A percentile compares a stretch with the other conserved stretches of the same genome.
Evolutionary conservation across 1,140 invertebrate species (phyloP).

Genomic region (Pseudomyrmex gracilis): DNA sequence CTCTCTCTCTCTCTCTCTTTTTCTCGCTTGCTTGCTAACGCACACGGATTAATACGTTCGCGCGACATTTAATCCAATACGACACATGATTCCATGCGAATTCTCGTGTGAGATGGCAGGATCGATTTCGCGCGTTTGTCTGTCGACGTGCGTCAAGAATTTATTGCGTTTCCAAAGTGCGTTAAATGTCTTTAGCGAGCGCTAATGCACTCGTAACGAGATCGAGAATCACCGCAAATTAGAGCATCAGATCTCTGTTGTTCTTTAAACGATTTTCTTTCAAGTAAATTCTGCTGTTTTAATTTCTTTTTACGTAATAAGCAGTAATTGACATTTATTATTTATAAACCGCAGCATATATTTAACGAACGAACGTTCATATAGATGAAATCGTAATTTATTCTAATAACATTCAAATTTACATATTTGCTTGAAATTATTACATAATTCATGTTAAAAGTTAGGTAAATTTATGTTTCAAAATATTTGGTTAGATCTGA

Average conservation of each 20-base stretch:
- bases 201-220: slow-evolving; percentile 1
- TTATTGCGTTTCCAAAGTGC: slow-evolving; percentile 41
- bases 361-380: too few species aligned
- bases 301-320: background rate
- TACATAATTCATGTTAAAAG: background rate
- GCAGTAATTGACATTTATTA: too few species aligned
- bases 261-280: background rate
- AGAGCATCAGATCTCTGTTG: background rate
- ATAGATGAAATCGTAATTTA: too few species aligned
- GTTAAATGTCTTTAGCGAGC: background rate
- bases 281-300: background rate
- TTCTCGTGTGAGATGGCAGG: slow-evolving; percentile 1
- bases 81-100: slow-evolving; percentile 5
- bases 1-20: too few species aligned
- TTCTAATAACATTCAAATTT: background rate
- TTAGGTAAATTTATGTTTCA: background rate
- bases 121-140: slow-evolving; percentile 19
- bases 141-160: background rate
- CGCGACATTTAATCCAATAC: slow-evolving; percentile 27
- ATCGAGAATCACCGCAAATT: slow-evolving; percentile 14
- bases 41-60: slow-evolving; percentile 45
- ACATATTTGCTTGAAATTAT: background rate
- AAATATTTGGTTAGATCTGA: background rate
- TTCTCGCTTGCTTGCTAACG: background rate
- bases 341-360: too few species aligned